These are phyloP conservation scores for Anguilla rostrata DNA, from an alignment of 2,113 vertebrate species.

Conservation along the genomic window DNA sequence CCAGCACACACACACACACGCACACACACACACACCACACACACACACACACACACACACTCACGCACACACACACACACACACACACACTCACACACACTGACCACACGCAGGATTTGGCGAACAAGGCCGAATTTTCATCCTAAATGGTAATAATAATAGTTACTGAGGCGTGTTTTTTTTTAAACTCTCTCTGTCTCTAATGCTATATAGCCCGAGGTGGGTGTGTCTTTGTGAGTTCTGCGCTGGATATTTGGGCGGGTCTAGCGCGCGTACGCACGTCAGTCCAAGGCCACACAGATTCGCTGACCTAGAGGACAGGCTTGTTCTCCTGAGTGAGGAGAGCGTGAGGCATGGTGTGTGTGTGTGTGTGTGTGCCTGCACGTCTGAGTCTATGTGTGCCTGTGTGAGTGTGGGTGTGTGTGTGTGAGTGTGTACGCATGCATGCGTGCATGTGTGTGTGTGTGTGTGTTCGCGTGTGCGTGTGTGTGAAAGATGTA, in stretches of 20 bases:
- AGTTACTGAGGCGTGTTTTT: neutral
- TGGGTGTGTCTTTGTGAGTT: neutral
- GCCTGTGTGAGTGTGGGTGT: neutral
- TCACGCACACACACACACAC: too few species aligned
- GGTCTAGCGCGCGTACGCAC: too few species aligned
- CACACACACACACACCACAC: neutral
- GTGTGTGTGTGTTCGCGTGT: neutral
- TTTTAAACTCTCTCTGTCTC: neutral
- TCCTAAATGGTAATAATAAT: neutral
- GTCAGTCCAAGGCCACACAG: neutral
- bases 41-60: too few species aligned
- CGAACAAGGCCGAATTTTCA: too few species aligned
- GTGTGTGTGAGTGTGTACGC: neutral
- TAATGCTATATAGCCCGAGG: too few species aligned
- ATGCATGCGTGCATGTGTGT: too few species aligned
- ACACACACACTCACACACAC: neutral
- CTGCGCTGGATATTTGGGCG: neutral
- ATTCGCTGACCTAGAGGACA: neutral
- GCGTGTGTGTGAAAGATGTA: neutral
- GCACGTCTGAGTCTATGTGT: too few species aligned
- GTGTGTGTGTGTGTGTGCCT: too few species aligned
- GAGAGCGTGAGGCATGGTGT: too few species aligned
- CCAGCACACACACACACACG: neutral
- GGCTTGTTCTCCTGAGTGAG: neutral
- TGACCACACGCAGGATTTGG: too few species aligned